These are phyloP conservation scores for Sinocyclocheilus grahami DNA, from an alignment of 2,113 vertebrate genomes.

Conservation along the genomic window DNA sequence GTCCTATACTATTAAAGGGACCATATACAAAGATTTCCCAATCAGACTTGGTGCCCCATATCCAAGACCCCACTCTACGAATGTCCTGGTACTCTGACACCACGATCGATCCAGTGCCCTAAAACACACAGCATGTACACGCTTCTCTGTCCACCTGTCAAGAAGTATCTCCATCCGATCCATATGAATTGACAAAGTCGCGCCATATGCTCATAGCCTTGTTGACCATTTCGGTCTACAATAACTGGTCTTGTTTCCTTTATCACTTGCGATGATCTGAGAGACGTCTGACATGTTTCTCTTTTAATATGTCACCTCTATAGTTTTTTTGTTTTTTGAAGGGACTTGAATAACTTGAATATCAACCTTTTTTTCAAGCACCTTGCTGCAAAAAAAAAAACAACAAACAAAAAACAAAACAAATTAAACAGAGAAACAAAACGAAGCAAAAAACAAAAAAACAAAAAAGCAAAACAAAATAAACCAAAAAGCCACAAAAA, in stretches of 20 bases:
- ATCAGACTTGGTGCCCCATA: slow-evolving; percentile 10
- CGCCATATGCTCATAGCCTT: slow-evolving; percentile 52
- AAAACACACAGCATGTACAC: slow-evolving; percentile 42
- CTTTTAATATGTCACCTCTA: not conserved
- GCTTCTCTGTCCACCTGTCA: slow-evolving; percentile 41
- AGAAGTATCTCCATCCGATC: slow-evolving; percentile 3
- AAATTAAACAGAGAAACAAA: no score
- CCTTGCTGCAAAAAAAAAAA: no score
- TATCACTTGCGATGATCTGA: not conserved
- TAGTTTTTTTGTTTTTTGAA: not conserved
- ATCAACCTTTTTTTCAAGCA: no score
- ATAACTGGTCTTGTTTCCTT: not conserved
- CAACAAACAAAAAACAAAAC: no score
- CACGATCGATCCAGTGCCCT: slow-evolving; percentile 24
- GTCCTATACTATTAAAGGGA: slow-evolving; percentile 48
- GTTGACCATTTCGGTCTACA: slow-evolving; percentile 3
- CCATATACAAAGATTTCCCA: slow-evolving; percentile 47
- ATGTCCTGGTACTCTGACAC: slow-evolving; percentile 1
- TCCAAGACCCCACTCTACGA: not conserved
- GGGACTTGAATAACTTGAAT: not conserved
- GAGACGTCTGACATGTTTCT: not conserved
- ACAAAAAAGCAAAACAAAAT: no score
- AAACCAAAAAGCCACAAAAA: no score
- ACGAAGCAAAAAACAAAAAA: no score
- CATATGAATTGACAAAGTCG: slow-evolving; percentile 29